Conservation (phyloP, 2,797 vertebrate species). For the Sylvilagus floridanus region DNA sequence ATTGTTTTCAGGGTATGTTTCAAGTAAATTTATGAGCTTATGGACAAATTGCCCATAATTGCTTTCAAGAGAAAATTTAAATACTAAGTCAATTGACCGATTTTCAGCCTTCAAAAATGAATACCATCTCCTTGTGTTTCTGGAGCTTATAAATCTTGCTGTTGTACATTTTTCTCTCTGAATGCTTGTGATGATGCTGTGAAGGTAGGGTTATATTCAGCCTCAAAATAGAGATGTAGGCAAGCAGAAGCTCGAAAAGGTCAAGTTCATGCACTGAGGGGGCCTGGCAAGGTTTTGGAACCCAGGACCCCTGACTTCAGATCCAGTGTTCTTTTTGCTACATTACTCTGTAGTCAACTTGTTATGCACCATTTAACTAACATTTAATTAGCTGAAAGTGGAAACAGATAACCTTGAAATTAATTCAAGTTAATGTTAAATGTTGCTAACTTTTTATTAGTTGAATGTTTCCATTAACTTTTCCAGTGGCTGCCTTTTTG, state of each 20-base stretch:
- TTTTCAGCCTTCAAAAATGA: constrained; percentile 69
- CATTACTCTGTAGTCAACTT: constrained; percentile 68
- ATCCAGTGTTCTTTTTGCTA: constrained; percentile 58
- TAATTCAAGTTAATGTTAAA: constrained; percentile 79
- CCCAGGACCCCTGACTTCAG: constrained; percentile 49
- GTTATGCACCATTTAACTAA: constrained; percentile 80
- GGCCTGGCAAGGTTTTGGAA: constrained; percentile 27
- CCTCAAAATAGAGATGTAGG: not conserved
- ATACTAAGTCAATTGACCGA: constrained; percentile 70
- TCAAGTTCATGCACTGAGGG: not conserved
- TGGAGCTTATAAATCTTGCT: constrained; percentile 50
- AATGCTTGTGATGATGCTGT: not conserved
- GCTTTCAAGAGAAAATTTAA: constrained; percentile 72
- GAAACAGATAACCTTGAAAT: constrained; percentile 83
- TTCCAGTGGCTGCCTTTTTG: constrained; percentile 71
- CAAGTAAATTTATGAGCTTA: constrained; percentile 78
- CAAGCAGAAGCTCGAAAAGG: not conserved
- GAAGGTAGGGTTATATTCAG: not conserved
- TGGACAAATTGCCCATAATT: constrained; percentile 76
- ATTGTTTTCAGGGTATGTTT: constrained; percentile 74
- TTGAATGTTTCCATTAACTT: constrained; percentile 79
- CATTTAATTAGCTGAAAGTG: constrained; percentile 80
- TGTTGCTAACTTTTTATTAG: constrained; percentile 81
- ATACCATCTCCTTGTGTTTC: constrained; percentile 28
- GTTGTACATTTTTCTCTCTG: not conserved